Base-by-base conservation (phyloP, 1,140 invertebrate species). In the Drosophila parvula region DNA sequence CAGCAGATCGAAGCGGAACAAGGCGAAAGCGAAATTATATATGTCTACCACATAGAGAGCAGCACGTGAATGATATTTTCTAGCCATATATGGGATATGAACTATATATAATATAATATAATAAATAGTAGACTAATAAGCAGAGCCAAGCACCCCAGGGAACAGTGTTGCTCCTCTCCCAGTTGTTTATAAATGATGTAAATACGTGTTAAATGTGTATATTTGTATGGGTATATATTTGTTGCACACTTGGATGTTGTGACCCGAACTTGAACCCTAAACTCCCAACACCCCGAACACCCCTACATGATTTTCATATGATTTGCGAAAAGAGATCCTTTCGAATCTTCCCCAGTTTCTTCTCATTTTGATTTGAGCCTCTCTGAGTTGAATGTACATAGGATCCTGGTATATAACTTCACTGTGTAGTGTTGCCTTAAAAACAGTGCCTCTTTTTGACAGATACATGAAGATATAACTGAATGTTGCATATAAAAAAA, bases 351-450 rank as follows among this genome's bases (percentile, higher is more conserved):
- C 68, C 69, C 69, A 61, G 5, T 22, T 40, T 36, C 22, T 3
- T 62, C 48, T 30, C 41, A 11, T 32, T 14, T 27, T 34, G 27
- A 45, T 81, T 50, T 27, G n/a, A 16, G 16, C 61, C 36, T 36
- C 11, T 6, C 18, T 64, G 5, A 4, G 65, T 68, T 38, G 4
- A 60, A 14, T 77, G 32, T 76, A 68, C 67, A 85, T 41, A 78
- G 50, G 50, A 78, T 63, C 68, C 78, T 84, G 56, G 69, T 86
- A 71, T 61, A 57, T 58, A 86, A 83, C 91, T 92, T 91, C 91
- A 92, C 91, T 92, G 80, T 92, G 90, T 92, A 92, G 91, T 90
- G 84, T 90, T 91, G 91, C 91, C 91, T 92, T 92, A 92, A 81
- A 90, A 91, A 92, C 90, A 92, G 91, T 92, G 91, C 91, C 91